These are phyloP conservation scores for Eupithecia insigniata DNA, from an alignment of 2,888 invertebrate genomes.

Conservation along the genomic window DNA sequence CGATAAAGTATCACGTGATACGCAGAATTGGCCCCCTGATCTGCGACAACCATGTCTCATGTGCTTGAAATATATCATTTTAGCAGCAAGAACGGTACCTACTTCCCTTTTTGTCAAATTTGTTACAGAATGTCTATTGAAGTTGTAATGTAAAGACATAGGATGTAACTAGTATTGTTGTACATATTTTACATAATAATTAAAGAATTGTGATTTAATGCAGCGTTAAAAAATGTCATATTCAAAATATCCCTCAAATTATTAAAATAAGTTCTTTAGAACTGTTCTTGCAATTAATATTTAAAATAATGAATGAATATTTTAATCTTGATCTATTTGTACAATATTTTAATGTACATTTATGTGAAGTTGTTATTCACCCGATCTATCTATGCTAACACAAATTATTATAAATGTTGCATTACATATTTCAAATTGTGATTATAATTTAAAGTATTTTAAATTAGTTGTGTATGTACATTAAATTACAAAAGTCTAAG, in stretches of 20 bases:
- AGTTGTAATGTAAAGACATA: background rate
- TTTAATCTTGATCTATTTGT: background rate
- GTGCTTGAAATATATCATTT: background rate
- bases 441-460: slow-evolving; percentile 4
- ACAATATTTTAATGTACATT: background rate
- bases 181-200: slow-evolving; percentile 3
- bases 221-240: background rate
- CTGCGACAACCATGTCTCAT: background rate
- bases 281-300: background rate
- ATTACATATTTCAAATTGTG: slow-evolving; percentile 11
- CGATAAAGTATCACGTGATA: too few species aligned
- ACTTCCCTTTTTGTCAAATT: too few species aligned
- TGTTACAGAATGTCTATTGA: background rate
- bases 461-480: slow-evolving; percentile 1
- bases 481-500: slow-evolving; percentile 23
- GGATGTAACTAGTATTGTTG: background rate
- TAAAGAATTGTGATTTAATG: slow-evolving; percentile 8
- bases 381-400: background rate
- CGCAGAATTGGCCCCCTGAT: too few species aligned
- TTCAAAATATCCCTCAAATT: background rate
- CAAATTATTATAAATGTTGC: background rate
- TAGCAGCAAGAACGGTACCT: background rate
- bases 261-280: slow-evolving; percentile 3
- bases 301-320: background rate
- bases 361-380: background rate